Evolutionary conservation across 2,113 vertebrate genomes (phyloP).

Genomic region (Alethe castanea): DNA sequence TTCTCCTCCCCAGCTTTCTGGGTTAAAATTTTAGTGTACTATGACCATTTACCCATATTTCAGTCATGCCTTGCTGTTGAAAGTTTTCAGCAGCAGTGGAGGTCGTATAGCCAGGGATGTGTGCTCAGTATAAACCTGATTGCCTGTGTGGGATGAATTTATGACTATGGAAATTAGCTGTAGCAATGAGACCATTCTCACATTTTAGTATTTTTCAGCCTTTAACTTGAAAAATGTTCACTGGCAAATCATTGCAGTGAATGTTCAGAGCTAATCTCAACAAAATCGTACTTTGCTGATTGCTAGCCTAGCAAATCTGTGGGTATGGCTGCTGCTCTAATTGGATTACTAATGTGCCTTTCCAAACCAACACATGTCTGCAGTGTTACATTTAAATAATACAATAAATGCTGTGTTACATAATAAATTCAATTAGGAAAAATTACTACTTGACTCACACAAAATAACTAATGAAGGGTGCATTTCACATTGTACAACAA

Average conservation of each 20-base stretch:
- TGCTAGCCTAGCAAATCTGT: not conserved
- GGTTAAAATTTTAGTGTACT: not conserved
- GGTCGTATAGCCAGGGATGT: not conserved
- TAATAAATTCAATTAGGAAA: not conserved
- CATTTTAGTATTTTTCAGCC: not conserved
- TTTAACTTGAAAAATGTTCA: slow-evolving; percentile 9
- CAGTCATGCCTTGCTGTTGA: not conserved
- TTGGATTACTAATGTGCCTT: slow-evolving; percentile 33
- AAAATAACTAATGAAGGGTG: not conserved
- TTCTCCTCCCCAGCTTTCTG: not conserved
- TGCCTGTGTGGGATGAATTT: not conserved
- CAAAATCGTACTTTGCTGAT: not conserved
- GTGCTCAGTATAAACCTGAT: not conserved
- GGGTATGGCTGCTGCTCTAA: not conserved
- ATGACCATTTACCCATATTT: not conserved
- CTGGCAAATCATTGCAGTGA: not conserved
- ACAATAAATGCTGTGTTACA: not conserved
- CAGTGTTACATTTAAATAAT: not conserved
- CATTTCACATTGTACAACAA: not conserved
- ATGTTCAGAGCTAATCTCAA: slow-evolving; percentile 12
- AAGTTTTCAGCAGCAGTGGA: not conserved
- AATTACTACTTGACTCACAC: not conserved
- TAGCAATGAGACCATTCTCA: not conserved
- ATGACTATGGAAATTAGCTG: not conserved
- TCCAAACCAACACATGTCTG: not conserved